A percentile compares a stretch with the other conserved stretches of the same genome.
phyloP scores from a whole-genome alignment of 2,797 vertebrate genomes.

The Pangasius macronema region DNA sequence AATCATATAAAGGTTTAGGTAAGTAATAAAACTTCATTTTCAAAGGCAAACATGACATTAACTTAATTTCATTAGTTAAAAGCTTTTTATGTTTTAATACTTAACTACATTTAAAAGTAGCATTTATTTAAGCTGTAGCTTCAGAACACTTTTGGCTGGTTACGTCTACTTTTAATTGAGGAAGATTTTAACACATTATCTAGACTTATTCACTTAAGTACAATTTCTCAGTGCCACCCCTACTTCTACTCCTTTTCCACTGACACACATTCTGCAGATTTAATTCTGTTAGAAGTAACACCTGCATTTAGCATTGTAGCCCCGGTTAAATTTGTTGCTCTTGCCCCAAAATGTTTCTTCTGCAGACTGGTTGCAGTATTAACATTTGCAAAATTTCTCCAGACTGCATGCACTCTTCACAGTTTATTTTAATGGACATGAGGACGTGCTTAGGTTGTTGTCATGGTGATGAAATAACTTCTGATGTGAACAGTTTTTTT shows the following conservation, averaged over 20 bases:
- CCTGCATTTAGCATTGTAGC: background rate
- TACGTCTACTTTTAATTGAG: background rate
- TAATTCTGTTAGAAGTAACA: no score
- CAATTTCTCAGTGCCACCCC: no score
- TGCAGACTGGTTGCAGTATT: background rate
- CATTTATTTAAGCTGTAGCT: background rate
- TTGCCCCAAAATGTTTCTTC: background rate
- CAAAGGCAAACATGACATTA: no score
- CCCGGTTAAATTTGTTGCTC: background rate
- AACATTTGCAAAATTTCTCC: background rate
- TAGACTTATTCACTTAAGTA: no score
- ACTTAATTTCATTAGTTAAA: no score
- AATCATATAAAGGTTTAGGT: no score
- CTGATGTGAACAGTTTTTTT: background rate
- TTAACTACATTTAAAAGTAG: background rate
- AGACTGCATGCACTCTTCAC: background rate
- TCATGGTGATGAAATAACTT: constrained; percentile 1
- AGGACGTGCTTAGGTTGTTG: background rate
- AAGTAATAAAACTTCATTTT: no score
- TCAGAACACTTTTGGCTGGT: no score
- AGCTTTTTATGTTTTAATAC: no score
- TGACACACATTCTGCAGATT: no score
- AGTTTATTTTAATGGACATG: background rate
- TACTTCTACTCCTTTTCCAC: no score
- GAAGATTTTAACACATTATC: background rate